Conservation (phyloP, 2,113 vertebrate species). For the Vidua chalybeata region DNA sequence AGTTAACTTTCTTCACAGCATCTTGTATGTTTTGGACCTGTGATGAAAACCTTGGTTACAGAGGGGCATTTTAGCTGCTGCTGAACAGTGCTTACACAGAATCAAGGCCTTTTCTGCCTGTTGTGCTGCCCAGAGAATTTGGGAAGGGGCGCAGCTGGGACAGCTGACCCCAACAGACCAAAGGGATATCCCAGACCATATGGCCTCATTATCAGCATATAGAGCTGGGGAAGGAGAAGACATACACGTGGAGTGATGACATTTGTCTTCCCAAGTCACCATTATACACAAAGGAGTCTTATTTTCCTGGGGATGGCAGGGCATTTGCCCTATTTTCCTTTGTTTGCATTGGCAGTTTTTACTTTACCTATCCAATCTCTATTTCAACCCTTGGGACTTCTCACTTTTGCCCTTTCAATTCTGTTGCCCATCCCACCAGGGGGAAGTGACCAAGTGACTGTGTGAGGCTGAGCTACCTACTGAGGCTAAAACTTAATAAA, state of each 20-base stretch:
- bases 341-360: not conserved
- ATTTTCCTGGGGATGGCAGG: not conserved
- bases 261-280: not conserved
- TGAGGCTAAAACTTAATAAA: not conserved
- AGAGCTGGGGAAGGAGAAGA: not conserved
- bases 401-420: not conserved
- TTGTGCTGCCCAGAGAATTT: accelerated
- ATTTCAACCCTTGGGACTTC: not conserved
- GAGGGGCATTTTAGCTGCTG: not conserved
- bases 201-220: accelerated
- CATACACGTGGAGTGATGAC: not conserved
- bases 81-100: not conserved
- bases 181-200: not conserved
- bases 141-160: not conserved
- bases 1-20: not conserved
- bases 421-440: not conserved
- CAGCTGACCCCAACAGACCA: not conserved
- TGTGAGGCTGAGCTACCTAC: not conserved
- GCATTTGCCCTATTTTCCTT: not conserved
- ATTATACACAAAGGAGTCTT: accelerated
- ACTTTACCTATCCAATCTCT: not conserved
- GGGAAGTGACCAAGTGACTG: accelerated
- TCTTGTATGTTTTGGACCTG: not conserved
- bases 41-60: not conserved
- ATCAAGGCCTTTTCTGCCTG: not conserved